Conservation (phyloP, 2,113 vertebrate species). For the Daboia siamensis region DNA sequence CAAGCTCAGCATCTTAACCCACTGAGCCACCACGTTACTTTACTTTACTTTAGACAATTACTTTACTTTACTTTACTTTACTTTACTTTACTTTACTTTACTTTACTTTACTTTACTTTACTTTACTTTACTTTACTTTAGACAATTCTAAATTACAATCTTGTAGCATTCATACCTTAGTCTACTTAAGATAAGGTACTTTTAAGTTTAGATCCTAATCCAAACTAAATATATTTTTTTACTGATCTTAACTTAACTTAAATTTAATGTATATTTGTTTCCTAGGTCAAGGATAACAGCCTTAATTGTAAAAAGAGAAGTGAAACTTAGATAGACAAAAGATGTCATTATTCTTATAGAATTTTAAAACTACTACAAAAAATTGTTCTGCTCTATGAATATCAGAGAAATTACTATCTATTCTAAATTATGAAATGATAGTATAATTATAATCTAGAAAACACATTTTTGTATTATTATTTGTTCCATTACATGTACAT, state of each 20-base stretch:
- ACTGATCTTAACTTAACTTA: background rate
- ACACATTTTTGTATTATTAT: constrained; percentile 55
- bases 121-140: background rate
- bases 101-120: background rate
- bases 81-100: background rate
- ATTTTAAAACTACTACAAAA: background rate
- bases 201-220: background rate
- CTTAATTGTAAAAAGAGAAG: background rate
- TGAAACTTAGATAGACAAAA: background rate
- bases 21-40: no score
- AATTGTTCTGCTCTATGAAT: constrained; percentile 13
- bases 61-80: background rate
- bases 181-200: background rate
- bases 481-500: constrained; percentile 55
- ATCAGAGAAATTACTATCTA: constrained; percentile 21
- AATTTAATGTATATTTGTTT: background rate
- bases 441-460: constrained; percentile 44
- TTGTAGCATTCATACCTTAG: background rate
- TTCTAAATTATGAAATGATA: constrained; percentile 45
- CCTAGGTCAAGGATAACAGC: background rate
- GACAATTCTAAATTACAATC: background rate
- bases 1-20: no score
- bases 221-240: background rate
- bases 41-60: no score
- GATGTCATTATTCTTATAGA: background rate